Evolutionary conservation across 2,797 vertebrate genomes (phyloP).

Genomic region (Champsocephalus gunnari): DNA sequence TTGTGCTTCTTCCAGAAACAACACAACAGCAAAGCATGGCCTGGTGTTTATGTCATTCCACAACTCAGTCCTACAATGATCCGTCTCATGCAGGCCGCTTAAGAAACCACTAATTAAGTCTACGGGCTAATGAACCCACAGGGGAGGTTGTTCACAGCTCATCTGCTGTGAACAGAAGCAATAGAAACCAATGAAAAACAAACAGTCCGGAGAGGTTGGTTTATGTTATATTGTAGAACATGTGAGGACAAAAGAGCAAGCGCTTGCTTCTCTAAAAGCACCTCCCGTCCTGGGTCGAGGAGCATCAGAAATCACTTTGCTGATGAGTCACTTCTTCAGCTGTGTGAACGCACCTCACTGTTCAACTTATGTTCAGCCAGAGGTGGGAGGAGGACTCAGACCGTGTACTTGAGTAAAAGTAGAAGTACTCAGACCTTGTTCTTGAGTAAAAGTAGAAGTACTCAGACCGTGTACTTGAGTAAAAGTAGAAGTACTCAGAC

Average conservation of each 20-base stretch:
- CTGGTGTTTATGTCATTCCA: not conserved
- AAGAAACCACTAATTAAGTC: no score
- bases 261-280: no score
- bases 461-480: no score
- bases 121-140: not conserved
- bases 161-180: not conserved
- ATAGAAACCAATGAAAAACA: not conserved
- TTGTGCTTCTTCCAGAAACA: slow-evolving; percentile 32
- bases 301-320: not conserved
- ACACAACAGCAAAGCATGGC: slow-evolving; percentile 10
- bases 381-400: no score
- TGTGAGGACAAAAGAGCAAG: not conserved
- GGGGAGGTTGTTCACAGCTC: not conserved
- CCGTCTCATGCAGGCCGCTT: not conserved
- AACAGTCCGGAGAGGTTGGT: not conserved
- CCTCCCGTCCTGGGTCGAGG: not conserved
- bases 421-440: no score
- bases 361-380: no score
- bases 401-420: no score
- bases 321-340: fast-evolving
- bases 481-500: no score
- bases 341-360: no score
- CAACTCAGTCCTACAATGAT: not conserved
- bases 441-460: no score
- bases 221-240: not conserved